Evolutionary conservation across 2,113 vertebrate species (phyloP), one percentile per base, ranked within the genome.

Genomic region (Ptychochromis oligacanthus): DNA sequence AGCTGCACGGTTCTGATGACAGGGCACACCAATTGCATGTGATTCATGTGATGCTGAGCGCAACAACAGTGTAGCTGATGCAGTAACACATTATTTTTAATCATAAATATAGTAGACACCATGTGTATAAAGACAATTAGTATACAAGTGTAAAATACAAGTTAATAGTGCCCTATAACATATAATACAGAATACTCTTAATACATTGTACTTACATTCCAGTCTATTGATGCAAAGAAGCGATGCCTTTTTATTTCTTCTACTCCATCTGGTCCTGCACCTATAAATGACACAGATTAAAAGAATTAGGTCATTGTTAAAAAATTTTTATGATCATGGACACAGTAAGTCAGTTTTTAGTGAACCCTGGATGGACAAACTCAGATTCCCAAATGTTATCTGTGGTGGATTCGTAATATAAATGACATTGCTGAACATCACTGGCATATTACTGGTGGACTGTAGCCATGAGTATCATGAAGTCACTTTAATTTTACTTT

Each of bases 241-340:
- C 95, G 95, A 54, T 99, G 97, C 3, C 97, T 96, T 84, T 99
- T 99, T 84, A 98, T 98, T 93, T 99, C 98, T 93, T 99, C 98
- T 40, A 99, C 96, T 70, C 98, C 98, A 3, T 99, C 98, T 0
- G 96, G 95, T 64, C 98, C 98, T 26, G 98, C 98, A 82, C 97
- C 98, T 99, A 24, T 72, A 36, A 79, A 62, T 58, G 46, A 85
- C 46, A 89, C 24, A 83, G 49, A 56, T 79, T 34, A 14, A 84
- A 49, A 46, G 55, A 70, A 13, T 14, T 70, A 49, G 17, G 18
- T 49, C 24, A 12, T 40, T 28, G 22, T 67, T 67, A 67, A 67
- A 67, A 46, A 11, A n/a, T n/a, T n/a, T n/a, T 4, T 43, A 43
- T 24, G 52, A 75, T 75, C n/a, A 24, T 49, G 5, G 64, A 11